Base-by-base conservation (phyloP, 2,797 vertebrate species). In the Sebastolobus alascanus region DNA sequence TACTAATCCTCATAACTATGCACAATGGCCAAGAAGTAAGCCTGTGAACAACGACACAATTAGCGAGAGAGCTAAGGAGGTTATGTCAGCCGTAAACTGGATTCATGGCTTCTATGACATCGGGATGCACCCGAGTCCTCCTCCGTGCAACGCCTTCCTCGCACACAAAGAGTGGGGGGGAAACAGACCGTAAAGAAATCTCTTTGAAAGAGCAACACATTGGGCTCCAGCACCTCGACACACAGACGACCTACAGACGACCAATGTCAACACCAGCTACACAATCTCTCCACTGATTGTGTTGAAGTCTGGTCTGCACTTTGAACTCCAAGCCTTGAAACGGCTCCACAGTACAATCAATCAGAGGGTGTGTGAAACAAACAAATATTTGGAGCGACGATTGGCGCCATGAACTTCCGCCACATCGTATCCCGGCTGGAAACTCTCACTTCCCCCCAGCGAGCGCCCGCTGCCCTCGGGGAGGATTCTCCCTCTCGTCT, bases 111-210 rank as follows among this genome's bases (percentile, higher is more conserved):
- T 31, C 37, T 4, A 4, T 33, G 70, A 83, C 75, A 33, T 67
- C 60, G 11, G 13, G 79, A 72, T 25, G 61, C 73, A 16, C 65
- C 56, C 1, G 2, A 16, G 75, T 80, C 54, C 64, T 67, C 54
- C 43, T 71, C 75, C 35, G 66, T 29, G 37, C 46, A 38, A 18
- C 22, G 35, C 54, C 67, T 50, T 65, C 33, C 66, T 27, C 13
- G 2, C 54, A 35, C 77, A 85, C 73, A 88, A 52, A 84, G 77
- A 79, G 56, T 35, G 61, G 35, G 82, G 38, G 84, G 38, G 74
- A 91, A 92, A 89, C 85, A 80, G 90, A 88, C 87, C 84, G 79
- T 82, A 74, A 93, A 87, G 79, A 86, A 70, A 90, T 87, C 67
- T 77, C 84, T 90, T 75, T 82, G 77, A 91, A 80, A 85, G 75